Conservation (phyloP, 2,888 invertebrate species). For the Gymnocheta viridis region DNA sequence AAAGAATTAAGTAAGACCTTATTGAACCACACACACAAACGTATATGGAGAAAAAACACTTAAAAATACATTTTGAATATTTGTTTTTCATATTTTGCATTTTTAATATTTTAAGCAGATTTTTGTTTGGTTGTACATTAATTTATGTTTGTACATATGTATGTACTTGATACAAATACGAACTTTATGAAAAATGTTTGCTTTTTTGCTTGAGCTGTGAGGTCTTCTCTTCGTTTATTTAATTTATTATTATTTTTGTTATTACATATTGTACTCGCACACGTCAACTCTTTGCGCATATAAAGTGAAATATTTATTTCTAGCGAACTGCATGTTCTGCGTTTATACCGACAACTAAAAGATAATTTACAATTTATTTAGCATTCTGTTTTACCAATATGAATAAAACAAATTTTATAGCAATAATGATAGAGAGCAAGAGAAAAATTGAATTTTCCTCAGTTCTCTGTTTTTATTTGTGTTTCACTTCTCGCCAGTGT, state of each 20-base stretch:
- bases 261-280: conserved; percentile 6
- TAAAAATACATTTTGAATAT: conserved; percentile 8
- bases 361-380: conserved; percentile 55
- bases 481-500: neutral
- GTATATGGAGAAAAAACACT: neutral
- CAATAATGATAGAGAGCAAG: conserved; percentile 38
- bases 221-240: neutral
- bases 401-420: conserved; percentile 9
- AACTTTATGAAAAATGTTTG: neutral
- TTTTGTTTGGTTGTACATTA: neutral
- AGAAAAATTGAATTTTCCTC: conserved; percentile 31
- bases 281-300: neutral
- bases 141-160: neutral
- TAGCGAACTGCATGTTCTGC: conserved; percentile 59
- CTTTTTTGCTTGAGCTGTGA: neutral
- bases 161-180: neutral
- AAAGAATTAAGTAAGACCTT: neutral
- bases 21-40: conserved; percentile 23
- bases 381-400: conserved; percentile 23
- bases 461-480: conserved; percentile 15
- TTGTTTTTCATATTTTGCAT: neutral
- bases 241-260: conserved; percentile 26
- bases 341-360: conserved; percentile 65
- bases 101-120: conserved; percentile 18
- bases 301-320: conserved; percentile 25